Conservation (phyloP, 2,113 vertebrate species). For the Nicator chloris region DNA sequence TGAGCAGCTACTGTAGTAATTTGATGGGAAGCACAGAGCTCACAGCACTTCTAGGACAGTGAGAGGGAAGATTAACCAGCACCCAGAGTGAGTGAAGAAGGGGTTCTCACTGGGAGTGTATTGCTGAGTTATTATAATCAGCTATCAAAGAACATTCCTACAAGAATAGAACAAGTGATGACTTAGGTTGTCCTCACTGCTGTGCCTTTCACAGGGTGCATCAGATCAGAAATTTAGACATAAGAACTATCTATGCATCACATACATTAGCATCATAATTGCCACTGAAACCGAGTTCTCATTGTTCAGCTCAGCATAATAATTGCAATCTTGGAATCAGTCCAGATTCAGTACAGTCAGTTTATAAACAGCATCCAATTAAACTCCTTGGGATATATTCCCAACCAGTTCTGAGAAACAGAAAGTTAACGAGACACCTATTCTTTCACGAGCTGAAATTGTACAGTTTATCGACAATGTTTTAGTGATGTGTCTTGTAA, state of each 20-base stretch:
- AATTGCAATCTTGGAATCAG: neutral
- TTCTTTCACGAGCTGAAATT: neutral
- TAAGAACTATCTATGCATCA: neutral
- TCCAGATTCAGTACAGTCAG: neutral
- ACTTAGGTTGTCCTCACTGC: neutral
- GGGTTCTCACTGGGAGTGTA: neutral
- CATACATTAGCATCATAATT: slow-evolving; percentile 22
- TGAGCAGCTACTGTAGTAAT: neutral
- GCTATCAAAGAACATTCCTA: neutral
- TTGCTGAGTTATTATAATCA: neutral
- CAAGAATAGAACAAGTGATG: neutral
- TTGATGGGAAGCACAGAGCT: neutral
- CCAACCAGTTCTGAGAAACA: neutral
- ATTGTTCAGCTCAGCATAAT: neutral
- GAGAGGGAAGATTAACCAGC: neutral
- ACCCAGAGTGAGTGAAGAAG: neutral
- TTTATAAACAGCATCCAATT: neutral
- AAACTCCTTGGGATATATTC: neutral
- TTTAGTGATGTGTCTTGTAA: neutral
- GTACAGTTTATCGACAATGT: neutral
- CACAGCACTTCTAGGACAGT: neutral
- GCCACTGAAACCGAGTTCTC: neutral
- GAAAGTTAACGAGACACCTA: neutral
- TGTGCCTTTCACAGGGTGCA: neutral
- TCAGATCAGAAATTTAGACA: neutral